Percentiles rank a stretch among this genome's conserved stretches.
Evolutionary conservation across 2,888 invertebrate species (phyloP).

Genomic region (Drosophila vallismaia): DNA sequence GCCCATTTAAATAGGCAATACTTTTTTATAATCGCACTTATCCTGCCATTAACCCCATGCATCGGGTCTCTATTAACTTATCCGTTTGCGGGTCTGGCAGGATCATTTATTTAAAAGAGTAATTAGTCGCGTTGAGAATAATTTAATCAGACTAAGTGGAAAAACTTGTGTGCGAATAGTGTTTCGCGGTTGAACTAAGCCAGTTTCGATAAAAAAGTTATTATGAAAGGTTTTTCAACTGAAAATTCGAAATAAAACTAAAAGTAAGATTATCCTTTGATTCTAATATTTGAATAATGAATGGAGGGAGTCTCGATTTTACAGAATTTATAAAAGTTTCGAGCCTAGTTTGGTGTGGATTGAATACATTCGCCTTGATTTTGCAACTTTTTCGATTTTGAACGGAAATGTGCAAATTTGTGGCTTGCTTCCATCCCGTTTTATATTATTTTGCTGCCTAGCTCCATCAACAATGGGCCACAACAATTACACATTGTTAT

Average conservation of each 20-base stretch:
- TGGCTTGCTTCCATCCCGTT: slow-evolving; percentile 15
- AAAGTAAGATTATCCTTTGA: background rate
- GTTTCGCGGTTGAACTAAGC: background rate
- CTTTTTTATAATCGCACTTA: slow-evolving; percentile 41
- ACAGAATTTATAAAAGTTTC: no score
- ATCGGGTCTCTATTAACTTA: slow-evolving; percentile 17
- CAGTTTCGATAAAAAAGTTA: slow-evolving; percentile 29
- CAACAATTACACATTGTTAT: slow-evolving; percentile 73
- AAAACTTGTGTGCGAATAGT: slow-evolving; percentile 54
- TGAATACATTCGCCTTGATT: no score
- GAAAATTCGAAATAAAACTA: background rate
- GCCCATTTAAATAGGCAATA: slow-evolving; percentile 55
- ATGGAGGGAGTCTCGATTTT: slow-evolving; percentile 13
- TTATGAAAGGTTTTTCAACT: slow-evolving; percentile 23
- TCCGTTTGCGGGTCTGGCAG: slow-evolving; percentile 5
- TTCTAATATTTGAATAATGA: background rate
- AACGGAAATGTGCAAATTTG: slow-evolving; percentile 70
- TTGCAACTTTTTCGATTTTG: slow-evolving; percentile 45
- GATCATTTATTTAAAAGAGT: slow-evolving; percentile 25
- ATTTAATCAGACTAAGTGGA: slow-evolving; percentile 50
- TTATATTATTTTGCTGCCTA: slow-evolving; percentile 25
- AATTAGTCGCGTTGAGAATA: slow-evolving; percentile 52
- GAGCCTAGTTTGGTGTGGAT: no score
- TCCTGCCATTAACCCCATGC: slow-evolving; percentile 35
- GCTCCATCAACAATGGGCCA: slow-evolving; percentile 44